phyloP scores from a whole-genome alignment of 1,140 invertebrate genomes.

The Cardiocondyla obscurior region DNA sequence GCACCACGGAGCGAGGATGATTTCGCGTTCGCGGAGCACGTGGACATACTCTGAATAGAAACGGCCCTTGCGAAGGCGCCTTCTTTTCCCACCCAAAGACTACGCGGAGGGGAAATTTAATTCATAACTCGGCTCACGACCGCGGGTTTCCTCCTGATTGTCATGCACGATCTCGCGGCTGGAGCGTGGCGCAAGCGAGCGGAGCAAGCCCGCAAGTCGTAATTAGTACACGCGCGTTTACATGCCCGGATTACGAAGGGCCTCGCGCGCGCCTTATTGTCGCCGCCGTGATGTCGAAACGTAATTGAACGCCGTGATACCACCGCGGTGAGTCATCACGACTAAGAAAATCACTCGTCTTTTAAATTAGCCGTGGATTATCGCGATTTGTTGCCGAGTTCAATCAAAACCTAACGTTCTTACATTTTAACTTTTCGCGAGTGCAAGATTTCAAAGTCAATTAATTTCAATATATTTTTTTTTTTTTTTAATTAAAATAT shows the following conservation, averaged over 20 bases:
- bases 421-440: too few species aligned
- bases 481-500: too few species aligned
- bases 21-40: background rate
- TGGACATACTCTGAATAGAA: background rate
- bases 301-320: constrained; percentile 54
- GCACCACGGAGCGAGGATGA: background rate
- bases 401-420: too few species aligned
- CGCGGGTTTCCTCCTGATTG: constrained; percentile 57
- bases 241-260: background rate
- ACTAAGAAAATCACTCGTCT: background rate
- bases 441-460: too few species aligned
- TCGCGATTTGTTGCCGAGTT: too few species aligned
- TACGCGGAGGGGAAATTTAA: constrained; percentile 20
- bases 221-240: constrained; percentile 39
- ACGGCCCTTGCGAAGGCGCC: constrained; percentile 1
- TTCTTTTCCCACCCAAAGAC: constrained; percentile 22
- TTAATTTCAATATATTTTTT: too few species aligned
- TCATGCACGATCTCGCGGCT: constrained; percentile 59
- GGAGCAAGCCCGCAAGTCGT: constrained; percentile 1
- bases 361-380: too few species aligned
- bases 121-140: constrained; percentile 60
- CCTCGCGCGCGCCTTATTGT: constrained; percentile 62
- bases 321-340: constrained; percentile 34
- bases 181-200: constrained; percentile 46
- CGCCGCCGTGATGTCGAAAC: constrained; percentile 57